A percentile compares a stretch with the other conserved stretches of the same genome.
These are phyloP conservation scores for Brachionus asplanchnoidis DNA, from an alignment of 1,140 invertebrate species.

Conservation along the genomic window DNA sequence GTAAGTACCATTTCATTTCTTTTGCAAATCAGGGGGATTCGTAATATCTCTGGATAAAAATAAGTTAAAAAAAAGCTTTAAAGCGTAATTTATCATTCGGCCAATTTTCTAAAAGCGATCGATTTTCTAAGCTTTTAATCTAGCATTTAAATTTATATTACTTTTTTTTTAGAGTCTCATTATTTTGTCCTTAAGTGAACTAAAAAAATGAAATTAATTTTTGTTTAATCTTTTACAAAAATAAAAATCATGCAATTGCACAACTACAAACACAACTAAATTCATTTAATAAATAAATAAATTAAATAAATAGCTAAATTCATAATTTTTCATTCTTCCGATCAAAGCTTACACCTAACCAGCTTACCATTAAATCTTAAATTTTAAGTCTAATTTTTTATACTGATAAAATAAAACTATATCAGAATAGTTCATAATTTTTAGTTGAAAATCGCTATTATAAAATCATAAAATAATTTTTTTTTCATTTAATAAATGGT, in stretches of 20 bases:
- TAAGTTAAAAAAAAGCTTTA: not conserved
- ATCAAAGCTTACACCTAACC: not conserved
- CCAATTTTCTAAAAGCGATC: not conserved
- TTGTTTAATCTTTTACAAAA: not conserved
- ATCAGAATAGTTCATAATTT: not conserved
- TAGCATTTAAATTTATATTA: not conserved
- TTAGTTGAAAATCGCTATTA: slow-evolving; percentile 3
- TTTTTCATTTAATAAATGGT: not conserved
- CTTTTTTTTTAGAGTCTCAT: not conserved
- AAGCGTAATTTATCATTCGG: not conserved
- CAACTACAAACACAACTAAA: not conserved
- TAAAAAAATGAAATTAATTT: not conserved
- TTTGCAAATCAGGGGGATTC: not conserved
- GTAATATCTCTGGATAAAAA: not conserved
- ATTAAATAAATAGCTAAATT: not conserved
- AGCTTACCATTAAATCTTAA: slow-evolving; percentile 13
- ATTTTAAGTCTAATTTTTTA: not conserved
- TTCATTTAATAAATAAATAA: no score
- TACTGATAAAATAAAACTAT: not conserved
- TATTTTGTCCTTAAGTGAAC: not conserved
- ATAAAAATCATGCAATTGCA: not conserved
- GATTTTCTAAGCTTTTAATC: not conserved
- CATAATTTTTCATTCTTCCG: not conserved
- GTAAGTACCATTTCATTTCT: not conserved
- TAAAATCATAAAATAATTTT: not conserved